Conservation (phyloP, 2,797 vertebrate species). For the Betta splendens region DNA sequence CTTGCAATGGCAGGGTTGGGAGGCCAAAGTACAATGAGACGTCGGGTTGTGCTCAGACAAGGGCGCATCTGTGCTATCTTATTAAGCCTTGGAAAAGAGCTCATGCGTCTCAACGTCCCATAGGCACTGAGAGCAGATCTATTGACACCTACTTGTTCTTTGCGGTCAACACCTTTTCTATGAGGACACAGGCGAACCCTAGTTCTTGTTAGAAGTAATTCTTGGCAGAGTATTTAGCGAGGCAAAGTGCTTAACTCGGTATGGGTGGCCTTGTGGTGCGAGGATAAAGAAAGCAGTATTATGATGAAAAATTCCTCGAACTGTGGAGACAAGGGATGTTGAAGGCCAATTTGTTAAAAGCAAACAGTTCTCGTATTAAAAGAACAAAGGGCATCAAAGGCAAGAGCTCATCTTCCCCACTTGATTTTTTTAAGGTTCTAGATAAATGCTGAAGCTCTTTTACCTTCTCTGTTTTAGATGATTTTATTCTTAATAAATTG, state of each 20-base stretch:
- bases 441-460: conserved; percentile 3
- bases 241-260: conserved; percentile 78
- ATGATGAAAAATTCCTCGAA: conserved; percentile 64
- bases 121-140: conserved; percentile 76
- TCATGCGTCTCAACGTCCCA: conserved; percentile 78
- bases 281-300: conserved; percentile 53
- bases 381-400: conserved; percentile 26
- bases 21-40: conserved; percentile 85
- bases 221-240: conserved; percentile 70
- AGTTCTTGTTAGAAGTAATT: conserved; percentile 77
- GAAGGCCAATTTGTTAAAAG: conserved; percentile 56
- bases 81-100: conserved; percentile 82
- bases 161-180: conserved; percentile 79
- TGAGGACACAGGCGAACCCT: conserved; percentile 65
- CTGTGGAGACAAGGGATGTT: conserved; percentile 59
- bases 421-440: conserved; percentile 1
- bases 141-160: conserved; percentile 86
- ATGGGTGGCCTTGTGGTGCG: conserved; percentile 53
- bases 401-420: conserved; percentile 5
- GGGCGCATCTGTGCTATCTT: conserved; percentile 84
- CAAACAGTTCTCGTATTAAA: conserved; percentile 34
- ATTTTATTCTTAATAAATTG: neutral
- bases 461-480: conserved; percentile 3
- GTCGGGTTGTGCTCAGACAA: conserved; percentile 77
- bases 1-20: conserved; percentile 77